Percentiles rank a stretch among this genome's conserved stretches.
Conservation (phyloP, 2,113 vertebrate genomes). For the Seriola rivoliana region DNA sequence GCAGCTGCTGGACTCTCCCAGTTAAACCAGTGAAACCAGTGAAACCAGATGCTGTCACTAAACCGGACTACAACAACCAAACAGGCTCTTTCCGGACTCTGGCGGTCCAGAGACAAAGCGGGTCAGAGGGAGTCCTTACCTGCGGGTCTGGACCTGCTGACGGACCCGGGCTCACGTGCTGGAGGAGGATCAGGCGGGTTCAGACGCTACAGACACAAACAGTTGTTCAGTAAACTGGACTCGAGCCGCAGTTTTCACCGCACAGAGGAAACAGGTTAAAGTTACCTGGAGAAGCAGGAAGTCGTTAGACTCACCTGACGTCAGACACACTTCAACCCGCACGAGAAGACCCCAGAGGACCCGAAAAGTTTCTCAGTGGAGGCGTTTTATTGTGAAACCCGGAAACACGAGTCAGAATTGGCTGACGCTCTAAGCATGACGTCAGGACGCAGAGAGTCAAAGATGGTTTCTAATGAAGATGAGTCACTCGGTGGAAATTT, state of each 20-base stretch:
- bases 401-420: background rate
- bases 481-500: slow-evolving; percentile 2
- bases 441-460: slow-evolving; percentile 36
- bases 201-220: background rate
- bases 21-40: background rate
- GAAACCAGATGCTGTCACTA: background rate
- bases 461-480: background rate
- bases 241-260: background rate
- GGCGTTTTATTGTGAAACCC: slow-evolving; percentile 44
- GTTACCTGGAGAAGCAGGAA: background rate
- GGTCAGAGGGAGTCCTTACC: background rate
- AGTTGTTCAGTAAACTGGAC: too few relatives aligned
- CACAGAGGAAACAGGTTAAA: background rate
- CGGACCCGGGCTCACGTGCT: background rate
- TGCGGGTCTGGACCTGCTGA: background rate
- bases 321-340: too few relatives aligned
- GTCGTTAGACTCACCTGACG: background rate
- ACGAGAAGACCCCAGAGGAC: background rate
- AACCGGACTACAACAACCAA: background rate
- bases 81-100: background rate
- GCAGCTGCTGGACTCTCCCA: slow-evolving; percentile 2
- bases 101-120: background rate
- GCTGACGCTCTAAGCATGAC: background rate
- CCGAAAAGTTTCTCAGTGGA: background rate
- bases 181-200: background rate